Evolutionary conservation across 2,888 invertebrate genomes (phyloP).

Genomic region (Nemapogon koenigi): DNA sequence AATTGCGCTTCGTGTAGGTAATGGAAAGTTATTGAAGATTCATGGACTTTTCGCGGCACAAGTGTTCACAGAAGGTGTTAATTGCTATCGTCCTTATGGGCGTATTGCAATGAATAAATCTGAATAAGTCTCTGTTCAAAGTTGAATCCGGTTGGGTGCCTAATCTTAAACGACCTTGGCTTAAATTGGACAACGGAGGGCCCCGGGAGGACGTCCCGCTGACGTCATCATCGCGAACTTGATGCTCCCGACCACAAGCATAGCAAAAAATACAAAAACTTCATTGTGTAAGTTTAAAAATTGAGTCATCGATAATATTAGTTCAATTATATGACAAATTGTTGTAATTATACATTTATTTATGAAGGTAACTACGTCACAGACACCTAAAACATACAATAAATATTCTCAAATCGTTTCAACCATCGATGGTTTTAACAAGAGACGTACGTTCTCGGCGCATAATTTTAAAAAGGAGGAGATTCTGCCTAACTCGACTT

Average conservation of each 20-base stretch:
- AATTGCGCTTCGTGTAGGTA: constrained; percentile 8
- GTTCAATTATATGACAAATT: too few species aligned
- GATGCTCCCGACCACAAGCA: constrained; percentile 2
- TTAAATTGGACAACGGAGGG: constrained; percentile 8
- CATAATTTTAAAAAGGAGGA: too few species aligned
- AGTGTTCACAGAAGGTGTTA: constrained; percentile 8
- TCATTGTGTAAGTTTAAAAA: too few species aligned
- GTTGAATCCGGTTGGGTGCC: constrained; percentile 6
- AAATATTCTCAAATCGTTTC: too few species aligned
- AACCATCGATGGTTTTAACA: too few species aligned
- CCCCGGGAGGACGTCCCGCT: constrained; percentile 7
- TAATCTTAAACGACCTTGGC: constrained; percentile 9
- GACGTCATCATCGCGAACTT: constrained; percentile 7
- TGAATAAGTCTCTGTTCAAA: not conserved
- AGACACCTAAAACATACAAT: too few species aligned
- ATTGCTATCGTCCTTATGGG: not conserved
- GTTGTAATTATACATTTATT: too few species aligned
- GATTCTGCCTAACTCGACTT: too few species aligned
- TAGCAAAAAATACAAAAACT: too few species aligned
- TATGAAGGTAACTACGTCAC: too few species aligned
- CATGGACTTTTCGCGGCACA: not conserved
- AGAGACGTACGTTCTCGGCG: too few species aligned
- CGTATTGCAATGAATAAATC: not conserved
- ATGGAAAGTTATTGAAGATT: constrained; percentile 7
- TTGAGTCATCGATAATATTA: too few species aligned